Conservation (phyloP, 2,888 invertebrate species). For the Augiades crinisus region DNA sequence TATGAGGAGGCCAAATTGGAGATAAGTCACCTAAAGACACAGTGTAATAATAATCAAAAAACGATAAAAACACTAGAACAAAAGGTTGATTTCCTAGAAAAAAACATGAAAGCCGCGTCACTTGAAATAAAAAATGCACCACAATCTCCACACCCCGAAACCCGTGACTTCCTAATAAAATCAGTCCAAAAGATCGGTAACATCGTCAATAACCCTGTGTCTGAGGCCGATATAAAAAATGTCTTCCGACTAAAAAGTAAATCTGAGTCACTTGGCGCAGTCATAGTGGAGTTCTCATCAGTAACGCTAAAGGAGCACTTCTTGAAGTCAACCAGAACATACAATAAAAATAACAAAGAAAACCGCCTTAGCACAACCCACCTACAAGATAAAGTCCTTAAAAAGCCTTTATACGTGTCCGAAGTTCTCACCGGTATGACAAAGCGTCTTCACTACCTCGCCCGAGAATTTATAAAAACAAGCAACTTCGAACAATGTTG, state of each 20-base stretch:
- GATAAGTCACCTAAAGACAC: background rate
- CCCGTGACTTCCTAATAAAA: no score
- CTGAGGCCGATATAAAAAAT: background rate
- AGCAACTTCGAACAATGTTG: slow-evolving; percentile 6
- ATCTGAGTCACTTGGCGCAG: background rate
- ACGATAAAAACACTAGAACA: background rate
- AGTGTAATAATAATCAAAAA: background rate
- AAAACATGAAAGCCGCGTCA: background rate
- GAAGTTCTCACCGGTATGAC: slow-evolving; percentile 2
- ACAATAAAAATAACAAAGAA: slow-evolving; percentile 4
- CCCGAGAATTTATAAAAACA: slow-evolving; percentile 4
- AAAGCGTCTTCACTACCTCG: background rate
- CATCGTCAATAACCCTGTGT: no score
- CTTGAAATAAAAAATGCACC: slow-evolving; percentile 1
- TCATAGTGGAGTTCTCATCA: slow-evolving; percentile 2
- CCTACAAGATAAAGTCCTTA: no score
- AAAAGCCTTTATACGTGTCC: slow-evolving; percentile 3
- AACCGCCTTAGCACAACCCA: background rate
- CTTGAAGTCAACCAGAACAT: background rate
- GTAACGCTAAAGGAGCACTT: background rate
- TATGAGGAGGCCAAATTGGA: slow-evolving; percentile 1
- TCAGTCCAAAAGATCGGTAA: no score
- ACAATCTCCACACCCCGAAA: background rate
- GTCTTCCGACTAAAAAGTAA: background rate
- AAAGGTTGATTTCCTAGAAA: slow-evolving; percentile 8